Evolutionary conservation across 53 echinoderm and acorn worm species (phyloP), one percentile per base, ranked within the genome.

Genomic region (Zoroaster sp.): DNA sequence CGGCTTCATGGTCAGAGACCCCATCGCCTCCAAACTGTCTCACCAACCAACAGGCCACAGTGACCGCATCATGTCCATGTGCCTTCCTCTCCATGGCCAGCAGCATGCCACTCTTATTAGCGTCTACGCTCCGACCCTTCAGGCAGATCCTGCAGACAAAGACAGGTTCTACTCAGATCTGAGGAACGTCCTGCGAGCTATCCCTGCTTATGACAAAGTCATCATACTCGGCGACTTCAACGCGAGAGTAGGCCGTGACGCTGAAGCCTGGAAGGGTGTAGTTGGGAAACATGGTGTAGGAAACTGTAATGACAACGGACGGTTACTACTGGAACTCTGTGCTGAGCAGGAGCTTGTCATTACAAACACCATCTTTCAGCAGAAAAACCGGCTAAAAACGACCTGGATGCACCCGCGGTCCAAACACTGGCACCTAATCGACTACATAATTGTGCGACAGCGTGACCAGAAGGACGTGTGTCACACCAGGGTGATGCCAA

Each of bases 311-410:
- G 76, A 88, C 76, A 88, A 75, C 55, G 88, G 76, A 3, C 55
- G 63, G 31, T 25, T 88, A 2, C 44, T 88, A 12, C 52, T 88
- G 11, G 71, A 86, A 73, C 35, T 86, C 13, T 86, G 87, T 20
- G 13, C 72, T 34, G 72, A 86, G 63, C 51, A 72, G 8, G n/a
- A 79, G 1, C 45, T 43, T 21, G 3, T 15, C 38, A 74, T 74
- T 37, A 74, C 43, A 4, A 85, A 89, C 69, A 93, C 93, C 21
- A 47, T 73, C 40, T 93, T 93, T 31, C 86, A 89, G 78, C 93
- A 89, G 40, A 83, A 83, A 33, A 35, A 89, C 51, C 15, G 69
- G 11, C 80, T 73, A 5, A 83, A 90, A 32, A 39, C 83, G 17
- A 83, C 83, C 73, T 79, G 89, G 89, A 89, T 77, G 76, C 89